These are phyloP conservation scores for Electrophaes corylata DNA, from an alignment of 2,888 invertebrate species.

Conservation along the genomic window DNA sequence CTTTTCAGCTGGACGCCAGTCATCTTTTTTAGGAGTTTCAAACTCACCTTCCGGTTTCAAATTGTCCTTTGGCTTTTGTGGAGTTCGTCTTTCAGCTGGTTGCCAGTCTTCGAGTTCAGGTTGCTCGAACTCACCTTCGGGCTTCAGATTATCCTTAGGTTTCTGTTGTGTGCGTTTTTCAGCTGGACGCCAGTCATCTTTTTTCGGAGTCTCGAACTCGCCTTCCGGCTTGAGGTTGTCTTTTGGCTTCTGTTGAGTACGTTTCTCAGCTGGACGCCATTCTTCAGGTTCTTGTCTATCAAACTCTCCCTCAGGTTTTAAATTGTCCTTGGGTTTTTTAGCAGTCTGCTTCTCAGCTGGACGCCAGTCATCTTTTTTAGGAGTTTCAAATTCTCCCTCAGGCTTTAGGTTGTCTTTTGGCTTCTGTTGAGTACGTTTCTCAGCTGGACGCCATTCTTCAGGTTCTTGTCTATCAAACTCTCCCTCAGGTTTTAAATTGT, in stretches of 20 bases:
- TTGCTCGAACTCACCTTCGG: slow-evolving; percentile 80
- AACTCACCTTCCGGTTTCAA: slow-evolving; percentile 78
- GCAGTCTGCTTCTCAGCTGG: slow-evolving; percentile 77
- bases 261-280: slow-evolving; percentile 70
- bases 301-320: slow-evolving; percentile 84
- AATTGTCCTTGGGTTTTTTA: slow-evolving; percentile 84
- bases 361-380: slow-evolving; percentile 52
- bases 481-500: slow-evolving; percentile 74
- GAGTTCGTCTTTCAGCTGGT: slow-evolving; percentile 48
- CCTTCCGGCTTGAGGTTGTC: slow-evolving; percentile 69
- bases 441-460: slow-evolving; percentile 48
- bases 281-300: slow-evolving; percentile 70
- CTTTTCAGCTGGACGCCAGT: slow-evolving; percentile 67
- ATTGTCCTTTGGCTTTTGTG: slow-evolving; percentile 62
- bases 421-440: slow-evolving; percentile 44
- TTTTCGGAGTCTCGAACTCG: slow-evolving; percentile 58
- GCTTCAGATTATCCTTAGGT: slow-evolving; percentile 81
- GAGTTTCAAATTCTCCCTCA: slow-evolving; percentile 66
- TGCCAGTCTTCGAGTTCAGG: slow-evolving; percentile 36
- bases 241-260: slow-evolving; percentile 60
- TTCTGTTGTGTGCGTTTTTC: slow-evolving; percentile 46
- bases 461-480: slow-evolving; percentile 63
- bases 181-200: slow-evolving; percentile 55
- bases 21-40: slow-evolving; percentile 27
- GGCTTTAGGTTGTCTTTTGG: slow-evolving; percentile 74